phyloP scores from a whole-genome alignment of 1,140 invertebrate genomes.

The Drosophila azteca region DNA sequence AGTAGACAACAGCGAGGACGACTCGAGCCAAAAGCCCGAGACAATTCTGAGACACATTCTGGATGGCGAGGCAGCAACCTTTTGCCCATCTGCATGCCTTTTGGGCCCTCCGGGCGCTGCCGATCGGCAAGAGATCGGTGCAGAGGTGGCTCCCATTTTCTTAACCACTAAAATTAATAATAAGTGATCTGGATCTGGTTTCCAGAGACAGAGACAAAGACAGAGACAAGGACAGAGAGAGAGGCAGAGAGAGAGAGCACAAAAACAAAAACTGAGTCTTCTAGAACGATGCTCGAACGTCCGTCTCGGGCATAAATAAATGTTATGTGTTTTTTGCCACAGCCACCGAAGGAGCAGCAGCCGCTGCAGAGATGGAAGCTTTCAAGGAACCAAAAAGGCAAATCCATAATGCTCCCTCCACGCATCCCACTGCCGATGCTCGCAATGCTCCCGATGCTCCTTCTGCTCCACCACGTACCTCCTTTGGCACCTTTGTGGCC shows the following conservation, averaged over 20 bases:
- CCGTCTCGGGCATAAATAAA: slow-evolving; percentile 74
- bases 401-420: slow-evolving; percentile 70
- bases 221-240: too few relatives aligned
- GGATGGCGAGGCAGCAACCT: slow-evolving; percentile 59
- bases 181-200: slow-evolving; percentile 83
- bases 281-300: slow-evolving; percentile 27
- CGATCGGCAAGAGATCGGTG: slow-evolving; percentile 51
- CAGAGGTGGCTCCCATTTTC: slow-evolving; percentile 69
- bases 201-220: slow-evolving; percentile 16
- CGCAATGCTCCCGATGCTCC: slow-evolving; percentile 5
- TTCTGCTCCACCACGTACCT: slow-evolving; percentile 42
- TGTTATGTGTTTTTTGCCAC: slow-evolving; percentile 80
- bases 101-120: slow-evolving; percentile 73
- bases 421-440: slow-evolving; percentile 12
- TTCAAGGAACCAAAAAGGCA: slow-evolving; percentile 33
- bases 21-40: slow-evolving; percentile 39
- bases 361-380: slow-evolving; percentile 13
- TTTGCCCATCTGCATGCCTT: slow-evolving; percentile 81
- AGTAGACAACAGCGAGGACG: slow-evolving; percentile 43
- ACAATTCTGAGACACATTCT: slow-evolving; percentile 21
- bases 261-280: slow-evolving; percentile 39
- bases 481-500: slow-evolving; percentile 80
- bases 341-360: slow-evolving; percentile 66
- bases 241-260: not conserved
- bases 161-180: slow-evolving; percentile 84